phyloP scores from a whole-genome alignment of 2,113 vertebrate genomes.

The Harpagus bidentatus region DNA sequence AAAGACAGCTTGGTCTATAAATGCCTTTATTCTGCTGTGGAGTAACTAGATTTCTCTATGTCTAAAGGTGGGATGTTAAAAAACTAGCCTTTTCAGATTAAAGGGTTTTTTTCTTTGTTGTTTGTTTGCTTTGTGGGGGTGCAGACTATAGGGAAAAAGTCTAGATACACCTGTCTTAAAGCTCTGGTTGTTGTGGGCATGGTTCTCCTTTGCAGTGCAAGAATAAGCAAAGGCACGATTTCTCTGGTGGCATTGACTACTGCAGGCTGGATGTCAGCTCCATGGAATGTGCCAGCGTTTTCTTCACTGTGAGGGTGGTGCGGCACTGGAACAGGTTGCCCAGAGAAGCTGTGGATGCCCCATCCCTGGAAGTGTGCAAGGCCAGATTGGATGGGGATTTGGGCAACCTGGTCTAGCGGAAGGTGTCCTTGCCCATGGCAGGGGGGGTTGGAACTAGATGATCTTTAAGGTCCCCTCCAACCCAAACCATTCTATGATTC shows the following conservation, averaged over 20 bases:
- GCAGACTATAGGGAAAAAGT: background rate
- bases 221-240: background rate
- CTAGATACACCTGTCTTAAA: background rate
- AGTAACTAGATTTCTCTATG: background rate
- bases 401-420: background rate
- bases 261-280: background rate
- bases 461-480: background rate
- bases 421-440: background rate
- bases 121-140: background rate
- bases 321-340: background rate
- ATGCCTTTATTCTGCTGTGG: background rate
- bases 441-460: background rate
- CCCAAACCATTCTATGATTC: background rate
- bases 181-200: background rate
- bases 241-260: background rate
- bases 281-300: background rate
- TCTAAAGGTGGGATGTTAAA: background rate
- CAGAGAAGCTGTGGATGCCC: background rate
- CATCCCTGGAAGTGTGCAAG: background rate
- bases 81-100: background rate
- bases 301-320: background rate
- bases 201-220: background rate
- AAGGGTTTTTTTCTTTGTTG: background rate
- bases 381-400: background rate
- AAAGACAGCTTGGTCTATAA: background rate